These are phyloP conservation scores for Melanaphis sacchari DNA, from an alignment of 1,140 invertebrate genomes.

Conservation along the genomic window DNA sequence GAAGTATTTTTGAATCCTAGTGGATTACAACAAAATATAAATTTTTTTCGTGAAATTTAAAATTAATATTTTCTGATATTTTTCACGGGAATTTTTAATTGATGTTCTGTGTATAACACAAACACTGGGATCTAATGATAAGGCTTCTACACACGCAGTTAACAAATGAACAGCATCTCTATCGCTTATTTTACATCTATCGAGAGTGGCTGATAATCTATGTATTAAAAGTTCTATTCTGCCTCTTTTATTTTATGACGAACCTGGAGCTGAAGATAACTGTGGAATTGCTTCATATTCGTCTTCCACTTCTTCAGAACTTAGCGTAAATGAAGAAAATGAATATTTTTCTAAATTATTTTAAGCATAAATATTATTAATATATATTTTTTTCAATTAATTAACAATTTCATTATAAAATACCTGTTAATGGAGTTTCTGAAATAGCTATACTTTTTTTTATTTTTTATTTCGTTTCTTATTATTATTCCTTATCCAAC, in stretches of 20 bases:
- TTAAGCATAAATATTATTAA: background rate
- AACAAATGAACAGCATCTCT: background rate
- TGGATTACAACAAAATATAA: background rate
- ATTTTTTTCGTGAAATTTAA: background rate
- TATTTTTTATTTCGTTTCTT: background rate
- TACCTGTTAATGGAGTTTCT: background rate
- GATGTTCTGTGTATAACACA: background rate
- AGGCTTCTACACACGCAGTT: background rate
- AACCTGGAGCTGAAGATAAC: background rate
- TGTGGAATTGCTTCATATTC: background rate
- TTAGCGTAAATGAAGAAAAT: background rate
- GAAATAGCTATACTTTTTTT: background rate
- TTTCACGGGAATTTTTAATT: background rate
- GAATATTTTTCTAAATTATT: slow-evolving; percentile 20
- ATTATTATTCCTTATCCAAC: background rate
- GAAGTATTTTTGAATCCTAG: background rate
- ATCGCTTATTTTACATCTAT: slow-evolving; percentile 23
- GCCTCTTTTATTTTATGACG: background rate
- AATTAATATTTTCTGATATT: background rate
- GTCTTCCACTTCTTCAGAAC: background rate
- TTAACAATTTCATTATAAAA: background rate
- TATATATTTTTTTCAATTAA: background rate
- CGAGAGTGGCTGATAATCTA: background rate
- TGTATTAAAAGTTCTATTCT: background rate
- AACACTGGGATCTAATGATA: background rate